These are phyloP conservation scores for Chunga burmeisteri DNA, from an alignment of 2,113 vertebrate genomes.

Conservation along the genomic window DNA sequence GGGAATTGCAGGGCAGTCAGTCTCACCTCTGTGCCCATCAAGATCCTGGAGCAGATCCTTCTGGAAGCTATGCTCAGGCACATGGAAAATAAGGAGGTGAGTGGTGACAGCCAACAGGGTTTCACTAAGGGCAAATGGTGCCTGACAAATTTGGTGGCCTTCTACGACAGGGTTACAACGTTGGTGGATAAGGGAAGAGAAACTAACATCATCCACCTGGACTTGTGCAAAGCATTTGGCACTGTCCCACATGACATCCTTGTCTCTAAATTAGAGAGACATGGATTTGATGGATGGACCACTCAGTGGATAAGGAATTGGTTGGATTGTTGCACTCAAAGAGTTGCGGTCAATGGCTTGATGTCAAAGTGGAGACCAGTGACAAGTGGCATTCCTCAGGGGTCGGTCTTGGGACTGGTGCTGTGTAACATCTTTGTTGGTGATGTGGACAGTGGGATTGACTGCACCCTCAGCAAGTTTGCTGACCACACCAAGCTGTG, in stretches of 20 bases:
- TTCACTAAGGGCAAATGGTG: background rate
- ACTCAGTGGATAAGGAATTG: background rate
- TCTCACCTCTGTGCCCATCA: background rate
- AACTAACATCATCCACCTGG: background rate
- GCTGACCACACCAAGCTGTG: background rate
- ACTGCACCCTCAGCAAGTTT: background rate
- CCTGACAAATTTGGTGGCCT: background rate
- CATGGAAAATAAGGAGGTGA: background rate
- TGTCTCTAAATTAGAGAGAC: background rate
- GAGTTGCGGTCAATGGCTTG: background rate
- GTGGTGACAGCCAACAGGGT: background rate
- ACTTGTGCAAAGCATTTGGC: background rate
- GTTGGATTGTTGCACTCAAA: accelerated
- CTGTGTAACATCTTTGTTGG: background rate
- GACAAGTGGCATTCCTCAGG: background rate
- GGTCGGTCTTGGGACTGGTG: background rate
- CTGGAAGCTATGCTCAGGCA: background rate
- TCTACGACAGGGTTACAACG: background rate
- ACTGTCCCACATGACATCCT: background rate
- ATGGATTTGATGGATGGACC: background rate
- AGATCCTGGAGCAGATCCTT: background rate
- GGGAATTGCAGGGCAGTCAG: background rate
- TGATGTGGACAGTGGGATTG: too few relatives aligned
- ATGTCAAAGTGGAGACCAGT: background rate
- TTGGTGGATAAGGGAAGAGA: background rate